Evolutionary conservation across 2,113 vertebrate species (phyloP).

Genomic region (Catharus bicknelli): DNA sequence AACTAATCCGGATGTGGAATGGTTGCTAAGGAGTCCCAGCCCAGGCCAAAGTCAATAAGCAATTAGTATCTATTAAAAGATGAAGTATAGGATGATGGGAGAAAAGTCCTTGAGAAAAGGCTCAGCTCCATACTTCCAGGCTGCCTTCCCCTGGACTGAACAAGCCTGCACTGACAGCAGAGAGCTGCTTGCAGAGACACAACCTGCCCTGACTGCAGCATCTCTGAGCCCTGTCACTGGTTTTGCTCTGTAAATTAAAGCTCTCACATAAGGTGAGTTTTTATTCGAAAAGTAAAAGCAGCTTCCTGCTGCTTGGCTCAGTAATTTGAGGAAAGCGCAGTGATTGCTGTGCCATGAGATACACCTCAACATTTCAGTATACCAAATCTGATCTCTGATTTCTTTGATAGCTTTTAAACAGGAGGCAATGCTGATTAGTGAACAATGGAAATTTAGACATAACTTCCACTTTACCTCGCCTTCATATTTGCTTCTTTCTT

Average conservation of each 20-base stretch:
- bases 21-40: not conserved
- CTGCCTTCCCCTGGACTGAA: not conserved
- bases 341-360: not conserved
- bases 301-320: not conserved
- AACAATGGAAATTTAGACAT: not conserved
- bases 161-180: not conserved
- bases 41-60: conserved; percentile 45
- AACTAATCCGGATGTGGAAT: not conserved
- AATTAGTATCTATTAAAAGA: conserved; percentile 24
- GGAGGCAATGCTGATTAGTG: not conserved
- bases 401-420: not conserved
- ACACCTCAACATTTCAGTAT: not conserved
- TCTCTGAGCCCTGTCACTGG: fast-evolving
- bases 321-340: not conserved
- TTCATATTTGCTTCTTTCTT: not conserved
- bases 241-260: not conserved
- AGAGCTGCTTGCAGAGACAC: fast-evolving
- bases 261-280: not conserved
- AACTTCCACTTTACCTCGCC: not conserved
- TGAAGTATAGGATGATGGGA: not conserved
- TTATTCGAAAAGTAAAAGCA: not conserved
- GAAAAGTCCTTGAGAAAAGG: not conserved
- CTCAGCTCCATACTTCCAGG: not conserved
- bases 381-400: not conserved
- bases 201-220: not conserved